Evolutionary conservation across 2,888 invertebrate genomes (phyloP).

Genomic region (Amphipyra tragopoginis): DNA sequence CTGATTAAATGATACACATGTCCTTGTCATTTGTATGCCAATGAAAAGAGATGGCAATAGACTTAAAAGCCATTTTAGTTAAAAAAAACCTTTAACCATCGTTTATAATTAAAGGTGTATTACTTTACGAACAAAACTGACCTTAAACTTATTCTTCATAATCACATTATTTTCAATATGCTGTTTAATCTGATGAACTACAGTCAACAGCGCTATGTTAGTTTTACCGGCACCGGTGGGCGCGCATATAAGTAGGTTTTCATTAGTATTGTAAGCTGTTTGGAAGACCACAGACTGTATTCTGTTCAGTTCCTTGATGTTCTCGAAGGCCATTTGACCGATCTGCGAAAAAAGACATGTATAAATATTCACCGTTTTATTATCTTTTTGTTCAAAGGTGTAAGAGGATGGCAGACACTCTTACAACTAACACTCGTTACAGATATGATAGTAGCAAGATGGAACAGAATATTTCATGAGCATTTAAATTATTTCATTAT

Average conservation of each 20-base stretch:
- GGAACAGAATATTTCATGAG: too few relatives aligned
- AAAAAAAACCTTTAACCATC: too few relatives aligned
- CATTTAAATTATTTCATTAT: too few relatives aligned
- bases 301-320: slow-evolving; percentile 95
- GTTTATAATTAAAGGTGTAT: not conserved
- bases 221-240: slow-evolving; percentile 99
- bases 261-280: slow-evolving; percentile 98
- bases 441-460: too few relatives aligned
- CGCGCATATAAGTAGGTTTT: slow-evolving; percentile 99
- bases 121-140: slow-evolving; percentile 66
- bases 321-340: slow-evolving; percentile 96
- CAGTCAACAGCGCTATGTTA: slow-evolving; percentile 98
- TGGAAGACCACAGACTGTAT: slow-evolving; percentile 99
- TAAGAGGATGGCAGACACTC: too few relatives aligned
- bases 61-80: too few relatives aligned
- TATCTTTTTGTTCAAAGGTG: not conserved
- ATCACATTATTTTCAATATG: slow-evolving; percentile 95
- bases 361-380: not conserved
- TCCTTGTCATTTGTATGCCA: too few relatives aligned
- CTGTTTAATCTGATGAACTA: slow-evolving; percentile 96
- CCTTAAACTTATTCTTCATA: slow-evolving; percentile 97
- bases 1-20: too few relatives aligned
- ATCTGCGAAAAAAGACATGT: slow-evolving; percentile 89
- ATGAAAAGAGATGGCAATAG: too few relatives aligned
- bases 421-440: too few relatives aligned